phyloP scores from a whole-genome alignment of 1,140 invertebrate species.

The Magallana angulata region DNA sequence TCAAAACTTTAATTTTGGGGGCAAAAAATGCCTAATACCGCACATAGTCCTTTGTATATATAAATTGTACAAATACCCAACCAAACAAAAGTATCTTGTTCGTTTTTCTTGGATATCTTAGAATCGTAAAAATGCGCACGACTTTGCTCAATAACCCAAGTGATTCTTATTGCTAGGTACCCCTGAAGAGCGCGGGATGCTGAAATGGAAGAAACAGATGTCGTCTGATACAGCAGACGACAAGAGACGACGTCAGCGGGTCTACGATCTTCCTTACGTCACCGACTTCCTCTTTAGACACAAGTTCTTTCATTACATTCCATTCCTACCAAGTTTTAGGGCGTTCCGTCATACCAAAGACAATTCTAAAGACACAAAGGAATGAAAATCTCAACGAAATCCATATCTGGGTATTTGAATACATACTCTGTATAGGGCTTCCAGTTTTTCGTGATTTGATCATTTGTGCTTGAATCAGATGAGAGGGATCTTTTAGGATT shows the following conservation, averaged over 20 bases:
- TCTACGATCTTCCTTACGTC: conserved; percentile 68
- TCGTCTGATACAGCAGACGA: conserved; percentile 12
- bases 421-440: too few species aligned
- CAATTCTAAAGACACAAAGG: neutral
- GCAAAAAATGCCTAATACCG: too few species aligned
- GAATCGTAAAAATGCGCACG: too few species aligned
- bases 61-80: too few species aligned
- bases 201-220: conserved; percentile 65
- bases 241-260: neutral
- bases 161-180: conserved; percentile 65
- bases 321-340: conserved; percentile 69
- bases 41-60: too few species aligned
- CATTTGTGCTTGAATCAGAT: too few species aligned
- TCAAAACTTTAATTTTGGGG: too few species aligned
- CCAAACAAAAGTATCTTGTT: too few species aligned
- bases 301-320: conserved; percentile 63
- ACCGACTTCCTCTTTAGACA: conserved; percentile 56
- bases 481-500: too few species aligned
- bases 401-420: too few species aligned
- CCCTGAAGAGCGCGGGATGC: conserved; percentile 68
- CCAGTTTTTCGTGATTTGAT: too few species aligned
- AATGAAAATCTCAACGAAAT: neutral
- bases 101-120: neutral
- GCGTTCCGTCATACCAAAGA: neutral
- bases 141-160: too few species aligned